Base-by-base conservation (phyloP, 1,140 invertebrate species). In the Sipha flava region DNA sequence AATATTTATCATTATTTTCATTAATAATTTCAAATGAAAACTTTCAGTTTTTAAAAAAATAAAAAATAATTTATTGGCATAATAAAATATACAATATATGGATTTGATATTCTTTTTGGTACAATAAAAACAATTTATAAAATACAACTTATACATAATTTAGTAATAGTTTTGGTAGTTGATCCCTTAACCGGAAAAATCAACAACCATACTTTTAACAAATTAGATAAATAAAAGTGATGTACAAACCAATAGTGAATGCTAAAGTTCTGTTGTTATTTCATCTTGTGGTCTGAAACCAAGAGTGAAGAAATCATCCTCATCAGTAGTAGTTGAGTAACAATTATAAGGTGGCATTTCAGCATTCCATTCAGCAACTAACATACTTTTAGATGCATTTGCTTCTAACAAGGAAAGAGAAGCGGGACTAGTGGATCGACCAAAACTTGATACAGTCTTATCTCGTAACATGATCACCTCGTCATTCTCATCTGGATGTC, bases 261-360 rank as follows among this genome's bases (percentile, higher is more conserved):
- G 81, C 88, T 86, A 92, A 83, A 93, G 88, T 87, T 92, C 91
- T 79, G 91, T 93, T 68, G 91, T 92, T 81, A 93, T 91, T 87
- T 92, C 91, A 84, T 93, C 91, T 84, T 93, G 91, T 3, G 91
- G 91, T 81, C 91, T 87, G 83, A 91, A 91, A 23, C 91, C 91
- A 83, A 92, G 87, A 83, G 91, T 90, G 82, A 90, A 90, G 81
- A 92, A 90, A 84, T 92, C 91, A 81, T 92, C 83, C 43, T 84
- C 91, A 82, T 91, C 90, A 10, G 81, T 80, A 31, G 68, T 52
- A 57, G 75, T 77, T 34, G 80, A 81, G 54, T 52, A 80, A 34
- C 68, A 80, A 72, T 72, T 80, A 86, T 90, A 91, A 52, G 90
- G 90, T 82, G 86, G 87, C 85, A 84, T 89, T 29, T 64, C 81